These are phyloP conservation scores for Ashinkailepas kermadecensis DNA, from an alignment of 2,888 invertebrate genomes.

Conservation along the genomic window DNA sequence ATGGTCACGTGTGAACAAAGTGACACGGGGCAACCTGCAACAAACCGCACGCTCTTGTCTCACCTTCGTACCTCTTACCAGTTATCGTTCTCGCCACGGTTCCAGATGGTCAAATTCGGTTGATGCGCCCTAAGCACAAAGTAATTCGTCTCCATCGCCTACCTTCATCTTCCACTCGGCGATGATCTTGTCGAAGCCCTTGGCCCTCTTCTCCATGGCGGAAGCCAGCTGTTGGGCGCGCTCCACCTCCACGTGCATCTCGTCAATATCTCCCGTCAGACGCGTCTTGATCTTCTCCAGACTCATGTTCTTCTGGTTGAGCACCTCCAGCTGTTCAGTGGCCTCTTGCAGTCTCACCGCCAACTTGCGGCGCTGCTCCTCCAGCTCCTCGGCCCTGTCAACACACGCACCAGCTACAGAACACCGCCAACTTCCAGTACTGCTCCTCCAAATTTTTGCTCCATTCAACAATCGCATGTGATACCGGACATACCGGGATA, in stretches of 20 bases:
- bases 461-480: too few species aligned
- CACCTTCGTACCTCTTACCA: too few species aligned
- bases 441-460: too few species aligned
- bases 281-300: constrained; percentile 98
- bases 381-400: constrained; percentile 41
- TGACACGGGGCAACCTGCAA: too few species aligned
- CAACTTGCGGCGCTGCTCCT: constrained; percentile 53
- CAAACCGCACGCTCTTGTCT: too few species aligned
- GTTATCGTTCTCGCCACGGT: too few species aligned
- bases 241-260: constrained; percentile 94
- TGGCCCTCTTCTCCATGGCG: constrained; percentile 98
- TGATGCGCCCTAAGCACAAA: too few species aligned
- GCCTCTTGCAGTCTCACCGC: constrained; percentile 94
- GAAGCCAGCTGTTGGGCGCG: constrained; percentile 91
- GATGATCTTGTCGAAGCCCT: constrained; percentile 99
- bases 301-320: constrained; percentile 92
- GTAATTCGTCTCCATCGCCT: not conserved
- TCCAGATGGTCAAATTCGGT: too few species aligned
- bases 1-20: too few species aligned
- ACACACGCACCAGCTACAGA: too few species aligned
- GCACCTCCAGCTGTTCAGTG: constrained; percentile 93
- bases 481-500: too few species aligned
- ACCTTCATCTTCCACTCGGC: constrained; percentile 99
- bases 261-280: constrained; percentile 92
- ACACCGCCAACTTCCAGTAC: too few species aligned